A percentile compares a stretch with the other conserved stretches of the same genome.
Evolutionary conservation across 2,888 invertebrate species (phyloP).

Genomic region (Drosophila niveifrons): DNA sequence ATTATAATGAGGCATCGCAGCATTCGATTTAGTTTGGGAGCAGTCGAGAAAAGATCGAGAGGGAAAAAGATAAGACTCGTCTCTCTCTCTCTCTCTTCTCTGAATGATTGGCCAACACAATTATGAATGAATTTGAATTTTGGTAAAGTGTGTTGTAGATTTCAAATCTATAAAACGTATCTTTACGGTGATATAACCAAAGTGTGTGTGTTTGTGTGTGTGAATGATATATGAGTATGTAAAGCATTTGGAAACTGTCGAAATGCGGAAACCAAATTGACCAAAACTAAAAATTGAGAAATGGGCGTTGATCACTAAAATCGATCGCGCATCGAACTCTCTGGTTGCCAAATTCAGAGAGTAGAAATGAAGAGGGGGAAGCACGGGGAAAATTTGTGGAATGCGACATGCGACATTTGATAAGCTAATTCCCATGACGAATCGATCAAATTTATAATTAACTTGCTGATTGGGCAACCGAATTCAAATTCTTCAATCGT

Average conservation of each 20-base stretch:
- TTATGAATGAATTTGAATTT: slow-evolving; percentile 51
- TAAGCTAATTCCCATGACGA: slow-evolving; percentile 34
- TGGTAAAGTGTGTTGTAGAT: slow-evolving; percentile 33
- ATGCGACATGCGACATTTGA: slow-evolving; percentile 4
- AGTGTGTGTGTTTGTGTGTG: slow-evolving; percentile 22
- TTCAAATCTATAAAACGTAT: slow-evolving; percentile 33
- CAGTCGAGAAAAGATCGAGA: neutral
- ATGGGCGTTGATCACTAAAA: slow-evolving; percentile 35
- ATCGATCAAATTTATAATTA: slow-evolving; percentile 15
- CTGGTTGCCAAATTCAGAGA: slow-evolving; percentile 37
- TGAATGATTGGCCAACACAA: slow-evolving; percentile 50
- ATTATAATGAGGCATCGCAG: slow-evolving; percentile 6
- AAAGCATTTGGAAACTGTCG: slow-evolving; percentile 45
- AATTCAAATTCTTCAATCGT: neutral
- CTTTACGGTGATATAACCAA: slow-evolving; percentile 45
- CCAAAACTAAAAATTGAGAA: slow-evolving; percentile 37
- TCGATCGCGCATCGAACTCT: slow-evolving; percentile 5
- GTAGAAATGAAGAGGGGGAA: neutral
- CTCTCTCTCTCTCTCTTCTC: slow-evolving; percentile 19
- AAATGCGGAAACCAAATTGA: slow-evolving; percentile 53
- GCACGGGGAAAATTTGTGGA: slow-evolving; percentile 4
- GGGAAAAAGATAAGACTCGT: slow-evolving; percentile 3
- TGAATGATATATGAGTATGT: slow-evolving; percentile 52
- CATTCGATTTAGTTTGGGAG: slow-evolving; percentile 1
- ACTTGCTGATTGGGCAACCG: slow-evolving; percentile 3